phyloP scores from a whole-genome alignment of 1,140 invertebrate genomes.

The Venturia canescens region DNA sequence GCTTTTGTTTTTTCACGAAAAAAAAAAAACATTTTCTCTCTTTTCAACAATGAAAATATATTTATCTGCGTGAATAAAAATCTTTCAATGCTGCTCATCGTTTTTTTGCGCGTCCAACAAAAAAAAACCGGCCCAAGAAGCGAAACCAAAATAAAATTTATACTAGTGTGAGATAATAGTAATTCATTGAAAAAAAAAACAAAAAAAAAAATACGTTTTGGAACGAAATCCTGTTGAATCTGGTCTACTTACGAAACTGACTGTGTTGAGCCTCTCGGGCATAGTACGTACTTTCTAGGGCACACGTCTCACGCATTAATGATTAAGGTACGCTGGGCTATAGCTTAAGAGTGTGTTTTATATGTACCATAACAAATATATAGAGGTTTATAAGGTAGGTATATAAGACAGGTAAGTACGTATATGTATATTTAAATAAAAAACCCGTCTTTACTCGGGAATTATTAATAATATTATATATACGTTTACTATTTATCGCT shows the following conservation, averaged over 20 bases:
- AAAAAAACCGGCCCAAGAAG: conserved; percentile 69
- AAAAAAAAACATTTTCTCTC: too few relatives aligned
- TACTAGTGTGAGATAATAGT: conserved; percentile 64
- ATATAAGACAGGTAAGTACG: conserved; percentile 59
- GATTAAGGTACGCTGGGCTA: conserved; percentile 64
- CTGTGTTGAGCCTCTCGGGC: conserved; percentile 73
- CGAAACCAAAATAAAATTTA: conserved; percentile 60
- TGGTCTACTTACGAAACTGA: conserved; percentile 77
- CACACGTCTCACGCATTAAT: conserved; percentile 76
- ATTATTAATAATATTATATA: conserved; percentile 66
- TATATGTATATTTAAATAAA: conserved; percentile 70
- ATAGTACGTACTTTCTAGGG: conserved; percentile 76
- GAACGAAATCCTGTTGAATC: conserved; percentile 66
- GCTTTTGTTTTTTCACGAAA: too few relatives aligned
- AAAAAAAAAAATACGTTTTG: conserved; percentile 60
- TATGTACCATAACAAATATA: conserved; percentile 71
- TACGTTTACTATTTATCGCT: conserved; percentile 56
- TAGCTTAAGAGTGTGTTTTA: conserved; percentile 70
- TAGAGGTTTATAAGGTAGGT: conserved; percentile 56
- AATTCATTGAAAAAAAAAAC: conserved; percentile 59
- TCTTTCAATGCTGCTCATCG: not conserved
- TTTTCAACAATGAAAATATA: too few relatives aligned
- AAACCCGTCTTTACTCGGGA: conserved; percentile 68
- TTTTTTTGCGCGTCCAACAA: conserved; percentile 56
- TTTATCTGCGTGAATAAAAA: too few relatives aligned